Evolutionary conservation across 2,888 invertebrate genomes (phyloP), one percentile per base, ranked within the genome.

Genomic region (Tenthredo distinguenda): DNA sequence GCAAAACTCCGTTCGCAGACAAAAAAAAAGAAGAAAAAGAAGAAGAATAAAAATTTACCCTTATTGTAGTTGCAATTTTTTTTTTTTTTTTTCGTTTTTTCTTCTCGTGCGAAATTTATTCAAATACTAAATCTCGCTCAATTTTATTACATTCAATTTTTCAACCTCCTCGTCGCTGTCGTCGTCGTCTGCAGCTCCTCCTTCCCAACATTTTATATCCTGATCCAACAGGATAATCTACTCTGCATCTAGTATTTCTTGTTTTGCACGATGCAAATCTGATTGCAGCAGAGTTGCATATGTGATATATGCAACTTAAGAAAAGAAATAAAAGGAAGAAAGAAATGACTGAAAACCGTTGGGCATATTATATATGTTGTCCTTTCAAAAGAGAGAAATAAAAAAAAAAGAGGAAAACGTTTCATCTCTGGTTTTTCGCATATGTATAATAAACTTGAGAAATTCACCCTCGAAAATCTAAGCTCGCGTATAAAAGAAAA

Each of bases 211-310:
- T 74, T 74, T 74, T 74, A 74, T 74, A 74, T 74, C 72, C 40
- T 43, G n/a, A 74, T 43, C 43, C 34, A 68, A 74, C 72, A 74
- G 72, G 72, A 74, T 74, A 74, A 12, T 43, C 40, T 74, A 26
- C 43, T 43, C 43, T 43, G 43, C 72, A 12, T 40, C 40, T 26
- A 40, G 37, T 74, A n/a, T 74, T 43, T 40, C 40, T 40, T 40
- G 72, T 74, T 74, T 43, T 74, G 72, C 72, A 74, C 40, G 10
- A 74, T 74, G 72, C 72, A 74, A 74, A 74, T 74, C 4, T 43
- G 43, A 74, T n/a, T 74, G 72, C 72, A 74, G 26, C 21, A 71
- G 6, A 9, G 21, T 18, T 18, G 37, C 71, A 21, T 15, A n/a
- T 65, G 1, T 40, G 26, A n/a, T 40, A 37, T 71, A 71, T 40